phyloP scores from a whole-genome alignment of 2,888 invertebrate species.

The Leucoma salicis region DNA sequence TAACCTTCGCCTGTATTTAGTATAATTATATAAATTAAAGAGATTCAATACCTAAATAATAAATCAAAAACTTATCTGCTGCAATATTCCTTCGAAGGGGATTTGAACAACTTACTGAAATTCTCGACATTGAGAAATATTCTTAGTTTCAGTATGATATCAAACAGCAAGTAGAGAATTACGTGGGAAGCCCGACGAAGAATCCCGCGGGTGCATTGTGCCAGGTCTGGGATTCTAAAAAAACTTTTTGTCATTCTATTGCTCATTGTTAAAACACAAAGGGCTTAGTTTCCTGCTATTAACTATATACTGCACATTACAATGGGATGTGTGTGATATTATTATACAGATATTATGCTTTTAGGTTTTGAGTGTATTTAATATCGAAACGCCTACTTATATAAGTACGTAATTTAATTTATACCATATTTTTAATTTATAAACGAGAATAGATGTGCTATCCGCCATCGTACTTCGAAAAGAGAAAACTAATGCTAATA shows the following conservation, averaged over 20 bases:
- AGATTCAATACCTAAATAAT: too few species aligned
- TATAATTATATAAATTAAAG: too few species aligned
- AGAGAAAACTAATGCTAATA: background rate
- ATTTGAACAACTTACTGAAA: too few species aligned
- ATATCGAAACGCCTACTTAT: background rate
- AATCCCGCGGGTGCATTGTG: slow-evolving; percentile 68
- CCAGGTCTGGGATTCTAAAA: slow-evolving; percentile 57
- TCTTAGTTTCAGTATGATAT: too few species aligned
- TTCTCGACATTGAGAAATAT: too few species aligned
- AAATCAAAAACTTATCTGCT: too few species aligned
- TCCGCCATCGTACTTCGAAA: background rate
- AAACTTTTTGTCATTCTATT: slow-evolving; percentile 69
- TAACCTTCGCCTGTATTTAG: too few species aligned
- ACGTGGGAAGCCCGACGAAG: slow-evolving; percentile 66
- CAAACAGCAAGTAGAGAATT: slow-evolving; percentile 25
- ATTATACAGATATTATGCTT: slow-evolving; percentile 8
- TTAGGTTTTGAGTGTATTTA: background rate
- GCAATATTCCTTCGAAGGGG: too few species aligned
- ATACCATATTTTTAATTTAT: background rate
- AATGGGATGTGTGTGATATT: slow-evolving; percentile 25
- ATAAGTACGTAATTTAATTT: too few species aligned
- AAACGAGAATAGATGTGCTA: background rate
- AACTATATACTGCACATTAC: slow-evolving; percentile 50
- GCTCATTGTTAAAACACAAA: slow-evolving; percentile 71
- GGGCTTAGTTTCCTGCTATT: slow-evolving; percentile 68